Evolutionary conservation across 2,113 vertebrate genomes (phyloP).

Genomic region (Solenodon paradoxus): DNA sequence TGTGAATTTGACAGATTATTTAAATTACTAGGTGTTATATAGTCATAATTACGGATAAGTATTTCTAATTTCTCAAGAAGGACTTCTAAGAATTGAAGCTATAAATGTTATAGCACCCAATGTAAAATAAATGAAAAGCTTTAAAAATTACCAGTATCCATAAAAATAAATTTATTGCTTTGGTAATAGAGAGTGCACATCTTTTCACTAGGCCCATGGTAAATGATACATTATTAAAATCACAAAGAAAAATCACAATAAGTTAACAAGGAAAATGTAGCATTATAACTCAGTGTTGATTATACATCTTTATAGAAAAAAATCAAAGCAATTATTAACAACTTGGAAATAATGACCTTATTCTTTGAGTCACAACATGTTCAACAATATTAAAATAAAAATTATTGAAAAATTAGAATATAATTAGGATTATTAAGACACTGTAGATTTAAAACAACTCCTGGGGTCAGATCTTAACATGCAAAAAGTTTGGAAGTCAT

Average conservation of each 20-base stretch:
- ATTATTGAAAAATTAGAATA: background rate
- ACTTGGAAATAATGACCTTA: background rate
- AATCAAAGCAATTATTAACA: background rate
- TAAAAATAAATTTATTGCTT: background rate
- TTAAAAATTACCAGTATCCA: background rate
- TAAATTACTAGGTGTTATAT: background rate
- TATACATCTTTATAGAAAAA: background rate
- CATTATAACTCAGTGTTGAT: background rate
- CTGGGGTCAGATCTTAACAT: background rate
- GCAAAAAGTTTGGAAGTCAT: background rate
- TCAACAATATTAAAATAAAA: background rate
- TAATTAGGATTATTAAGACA: background rate
- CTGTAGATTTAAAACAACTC: background rate
- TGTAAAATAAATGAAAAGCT: background rate
- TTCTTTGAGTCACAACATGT: background rate
- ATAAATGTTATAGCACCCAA: background rate
- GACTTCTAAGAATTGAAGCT: background rate
- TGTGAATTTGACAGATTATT: background rate
- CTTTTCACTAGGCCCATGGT: background rate
- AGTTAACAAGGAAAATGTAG: background rate
- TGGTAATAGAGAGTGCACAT: background rate
- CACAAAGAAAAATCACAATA: background rate
- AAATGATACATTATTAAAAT: background rate
- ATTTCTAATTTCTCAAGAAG: background rate
- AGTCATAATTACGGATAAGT: background rate